Conservation (phyloP, 2,113 vertebrate genomes). For the Campylomormyrus tamandua region DNA sequence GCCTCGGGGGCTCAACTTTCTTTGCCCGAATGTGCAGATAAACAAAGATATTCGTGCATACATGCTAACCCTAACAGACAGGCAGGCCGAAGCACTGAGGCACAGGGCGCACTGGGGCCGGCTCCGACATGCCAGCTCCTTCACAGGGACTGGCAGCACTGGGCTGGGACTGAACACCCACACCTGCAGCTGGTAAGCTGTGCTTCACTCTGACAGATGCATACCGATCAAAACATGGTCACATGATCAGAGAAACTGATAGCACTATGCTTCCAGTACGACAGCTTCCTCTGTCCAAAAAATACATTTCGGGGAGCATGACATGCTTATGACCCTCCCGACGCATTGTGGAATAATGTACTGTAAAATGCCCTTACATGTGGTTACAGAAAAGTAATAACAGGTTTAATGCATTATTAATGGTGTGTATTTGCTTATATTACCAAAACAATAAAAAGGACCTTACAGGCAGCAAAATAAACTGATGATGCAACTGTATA, state of each 20-base stretch:
- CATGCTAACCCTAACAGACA: not conserved
- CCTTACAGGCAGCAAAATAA: not conserved
- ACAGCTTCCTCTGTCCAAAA: not conserved
- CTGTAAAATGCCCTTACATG: not conserved
- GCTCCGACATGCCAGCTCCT: not conserved
- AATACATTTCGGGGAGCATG: not conserved
- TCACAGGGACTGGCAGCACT: not conserved
- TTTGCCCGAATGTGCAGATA: not conserved
- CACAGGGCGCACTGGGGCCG: not conserved
- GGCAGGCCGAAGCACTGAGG: not conserved
- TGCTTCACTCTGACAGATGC: not conserved
- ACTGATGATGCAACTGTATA: not conserved
- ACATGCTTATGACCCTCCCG: not conserved
- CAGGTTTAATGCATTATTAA: not conserved
- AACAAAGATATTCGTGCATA: not conserved
- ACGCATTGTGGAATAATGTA: not conserved
- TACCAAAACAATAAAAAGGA: not conserved
- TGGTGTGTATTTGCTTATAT: not conserved
- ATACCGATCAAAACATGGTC: not conserved
- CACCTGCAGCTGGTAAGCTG: not conserved
- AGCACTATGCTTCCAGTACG: not conserved
- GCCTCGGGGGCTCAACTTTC: constrained; percentile 41
- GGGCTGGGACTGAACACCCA: not conserved
- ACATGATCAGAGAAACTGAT: not conserved
- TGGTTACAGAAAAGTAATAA: not conserved